A percentile compares a stretch with the other conserved stretches of the same genome.
Conservation (phyloP, 2,797 vertebrate species). For the Luscinia luscinia region DNA sequence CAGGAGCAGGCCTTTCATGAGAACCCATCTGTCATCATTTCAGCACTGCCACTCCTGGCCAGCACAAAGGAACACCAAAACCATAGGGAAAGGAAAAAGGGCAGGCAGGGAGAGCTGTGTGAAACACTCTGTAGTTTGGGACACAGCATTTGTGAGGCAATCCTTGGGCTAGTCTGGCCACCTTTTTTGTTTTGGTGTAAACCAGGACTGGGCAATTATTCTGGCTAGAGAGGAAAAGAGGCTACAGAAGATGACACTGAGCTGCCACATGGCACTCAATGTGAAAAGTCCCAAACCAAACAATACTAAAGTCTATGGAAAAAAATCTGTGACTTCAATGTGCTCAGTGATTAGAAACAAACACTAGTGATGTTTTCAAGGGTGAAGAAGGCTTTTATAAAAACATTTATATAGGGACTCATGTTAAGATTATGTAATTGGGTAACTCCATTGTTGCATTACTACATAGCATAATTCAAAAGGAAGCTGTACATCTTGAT, state of each 20-base stretch:
- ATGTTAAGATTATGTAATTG: not conserved
- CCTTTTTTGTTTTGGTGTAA: not conserved
- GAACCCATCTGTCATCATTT: not conserved
- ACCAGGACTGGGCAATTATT: not conserved
- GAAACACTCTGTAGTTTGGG: not conserved
- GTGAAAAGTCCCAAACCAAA: not conserved
- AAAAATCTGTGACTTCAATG: not conserved
- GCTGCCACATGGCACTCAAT: not conserved
- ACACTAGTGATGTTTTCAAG: not conserved
- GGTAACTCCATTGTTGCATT: not conserved
- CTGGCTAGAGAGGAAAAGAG: not conserved
- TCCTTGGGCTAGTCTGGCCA: not conserved
- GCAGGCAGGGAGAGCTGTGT: not conserved
- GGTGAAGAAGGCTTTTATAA: not conserved
- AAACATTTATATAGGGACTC: not conserved
- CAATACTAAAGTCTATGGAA: not conserved
- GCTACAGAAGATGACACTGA: not conserved
- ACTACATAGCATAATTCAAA: not conserved
- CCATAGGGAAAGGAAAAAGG: not conserved
- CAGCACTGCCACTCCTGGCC: slow-evolving; percentile 20
- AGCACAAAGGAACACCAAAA: not conserved
- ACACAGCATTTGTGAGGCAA: not conserved
- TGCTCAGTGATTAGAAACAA: not conserved
- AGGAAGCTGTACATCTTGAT: not conserved
- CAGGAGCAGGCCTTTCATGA: not conserved